Evolutionary conservation across 2,113 vertebrate species (phyloP).

Genomic region (Macquaria ambigua): DNA sequence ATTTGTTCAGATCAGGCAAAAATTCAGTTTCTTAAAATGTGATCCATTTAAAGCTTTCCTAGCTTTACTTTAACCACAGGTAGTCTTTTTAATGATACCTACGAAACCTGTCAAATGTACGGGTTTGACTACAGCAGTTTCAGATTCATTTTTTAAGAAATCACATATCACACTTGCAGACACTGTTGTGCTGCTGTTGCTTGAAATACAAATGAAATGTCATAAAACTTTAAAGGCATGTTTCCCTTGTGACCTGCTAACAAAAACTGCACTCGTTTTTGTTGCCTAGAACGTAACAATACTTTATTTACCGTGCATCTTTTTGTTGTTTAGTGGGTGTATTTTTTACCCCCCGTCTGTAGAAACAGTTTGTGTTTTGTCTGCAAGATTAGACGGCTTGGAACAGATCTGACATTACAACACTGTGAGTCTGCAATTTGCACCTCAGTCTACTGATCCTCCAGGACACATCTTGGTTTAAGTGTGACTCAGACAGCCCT

Average conservation of each 20-base stretch:
- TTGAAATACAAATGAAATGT: neutral
- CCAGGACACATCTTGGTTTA: conserved; percentile 27
- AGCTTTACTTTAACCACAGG: neutral
- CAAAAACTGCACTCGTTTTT: neutral
- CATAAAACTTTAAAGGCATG: neutral
- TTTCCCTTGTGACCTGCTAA: neutral
- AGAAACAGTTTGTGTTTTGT: conserved; percentile 19
- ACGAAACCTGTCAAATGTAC: neutral
- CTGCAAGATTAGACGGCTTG: conserved; percentile 5
- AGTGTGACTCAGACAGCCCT: conserved; percentile 37
- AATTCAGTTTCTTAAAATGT: neutral
- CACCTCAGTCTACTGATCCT: conserved; percentile 18
- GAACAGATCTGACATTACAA: conserved; percentile 25
- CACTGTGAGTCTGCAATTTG: conserved; percentile 19
- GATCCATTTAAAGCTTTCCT: neutral
- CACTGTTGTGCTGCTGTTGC: neutral
- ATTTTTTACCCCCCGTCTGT: neutral
- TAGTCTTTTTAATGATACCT: neutral
- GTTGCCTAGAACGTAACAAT: neutral
- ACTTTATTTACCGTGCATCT: neutral
- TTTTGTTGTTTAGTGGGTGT: neutral
- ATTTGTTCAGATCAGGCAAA: neutral
- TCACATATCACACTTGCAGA: neutral
- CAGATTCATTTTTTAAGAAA: neutral
- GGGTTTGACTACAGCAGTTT: neutral